Evolutionary conservation across 2,113 vertebrate genomes (phyloP).

Genomic region (Oryzias curvinotus): DNA sequence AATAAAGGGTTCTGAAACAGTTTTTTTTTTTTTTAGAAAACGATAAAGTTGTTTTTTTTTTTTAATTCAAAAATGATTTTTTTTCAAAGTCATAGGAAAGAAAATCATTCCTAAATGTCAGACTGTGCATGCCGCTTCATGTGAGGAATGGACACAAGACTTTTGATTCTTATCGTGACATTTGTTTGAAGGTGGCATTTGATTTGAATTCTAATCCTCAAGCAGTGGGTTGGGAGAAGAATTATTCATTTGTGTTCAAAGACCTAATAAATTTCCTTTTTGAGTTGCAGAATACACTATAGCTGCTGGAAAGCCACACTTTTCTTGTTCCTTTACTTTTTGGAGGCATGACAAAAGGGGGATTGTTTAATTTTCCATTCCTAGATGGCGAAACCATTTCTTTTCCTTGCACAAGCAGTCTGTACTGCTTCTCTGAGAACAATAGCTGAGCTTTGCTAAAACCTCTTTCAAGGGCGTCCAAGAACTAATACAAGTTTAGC

Average conservation of each 20-base stretch:
- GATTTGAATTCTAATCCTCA: constrained; percentile 65
- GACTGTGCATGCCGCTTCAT: constrained; percentile 40
- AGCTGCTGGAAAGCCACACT: constrained; percentile 34
- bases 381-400: constrained; percentile 48
- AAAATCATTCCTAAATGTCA: constrained; percentile 64
- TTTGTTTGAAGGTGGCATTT: constrained; percentile 69
- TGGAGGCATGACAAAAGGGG: constrained; percentile 58
- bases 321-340: constrained; percentile 36
- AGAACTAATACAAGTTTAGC: constrained; percentile 36
- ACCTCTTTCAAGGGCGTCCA: constrained; percentile 58
- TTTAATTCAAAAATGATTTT: not conserved
- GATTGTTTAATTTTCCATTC: constrained; percentile 59
- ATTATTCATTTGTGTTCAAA: constrained; percentile 44
- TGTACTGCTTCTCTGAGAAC: constrained; percentile 46
- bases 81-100: not conserved
- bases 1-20: constrained; percentile 29
- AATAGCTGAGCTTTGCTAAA: constrained; percentile 41
- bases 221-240: constrained; percentile 31
- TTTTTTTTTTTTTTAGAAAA: not conserved
- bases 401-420: constrained; percentile 43
- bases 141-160: constrained; percentile 39
- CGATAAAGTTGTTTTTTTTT: not conserved
- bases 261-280: constrained; percentile 56
- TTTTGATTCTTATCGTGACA: constrained; percentile 65
- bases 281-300: constrained; percentile 36